phyloP scores from a whole-genome alignment of 2,113 vertebrate species.

The Pristiophorus japonicus region DNA sequence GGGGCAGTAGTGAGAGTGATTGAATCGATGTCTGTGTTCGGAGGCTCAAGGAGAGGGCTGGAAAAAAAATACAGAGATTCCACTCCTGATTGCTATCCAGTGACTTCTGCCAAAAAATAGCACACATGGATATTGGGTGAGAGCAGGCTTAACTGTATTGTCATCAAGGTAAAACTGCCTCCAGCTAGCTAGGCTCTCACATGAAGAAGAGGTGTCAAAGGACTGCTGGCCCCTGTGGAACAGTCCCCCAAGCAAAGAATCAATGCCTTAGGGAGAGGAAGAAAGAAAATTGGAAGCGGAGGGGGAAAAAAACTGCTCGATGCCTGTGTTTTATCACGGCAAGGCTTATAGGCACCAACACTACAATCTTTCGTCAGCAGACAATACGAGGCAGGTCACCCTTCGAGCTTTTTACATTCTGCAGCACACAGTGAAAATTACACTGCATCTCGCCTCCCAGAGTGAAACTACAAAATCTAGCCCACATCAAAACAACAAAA shows the following conservation, averaged over 20 bases:
- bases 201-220: background rate
- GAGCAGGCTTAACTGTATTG: too few relatives aligned
- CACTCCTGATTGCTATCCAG: background rate
- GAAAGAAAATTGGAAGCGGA: background rate
- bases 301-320: background rate
- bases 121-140: background rate
- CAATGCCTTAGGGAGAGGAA: background rate
- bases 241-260: background rate
- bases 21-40: background rate
- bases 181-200: background rate
- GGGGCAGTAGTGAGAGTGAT: background rate
- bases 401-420: background rate
- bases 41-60: background rate
- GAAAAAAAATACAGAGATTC: background rate
- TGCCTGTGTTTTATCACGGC: background rate
- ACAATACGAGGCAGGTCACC: conserved; percentile 3
- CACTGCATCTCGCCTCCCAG: background rate
- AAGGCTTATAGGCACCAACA: background rate
- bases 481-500: conserved; percentile 5
- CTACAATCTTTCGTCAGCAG: background rate
- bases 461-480: background rate
- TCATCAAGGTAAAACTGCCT: too few relatives aligned
- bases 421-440: background rate
- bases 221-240: background rate
- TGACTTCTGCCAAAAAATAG: background rate